Base-by-base conservation (phyloP, 1,140 invertebrate species). In the Eupristina koningsbergeri region DNA sequence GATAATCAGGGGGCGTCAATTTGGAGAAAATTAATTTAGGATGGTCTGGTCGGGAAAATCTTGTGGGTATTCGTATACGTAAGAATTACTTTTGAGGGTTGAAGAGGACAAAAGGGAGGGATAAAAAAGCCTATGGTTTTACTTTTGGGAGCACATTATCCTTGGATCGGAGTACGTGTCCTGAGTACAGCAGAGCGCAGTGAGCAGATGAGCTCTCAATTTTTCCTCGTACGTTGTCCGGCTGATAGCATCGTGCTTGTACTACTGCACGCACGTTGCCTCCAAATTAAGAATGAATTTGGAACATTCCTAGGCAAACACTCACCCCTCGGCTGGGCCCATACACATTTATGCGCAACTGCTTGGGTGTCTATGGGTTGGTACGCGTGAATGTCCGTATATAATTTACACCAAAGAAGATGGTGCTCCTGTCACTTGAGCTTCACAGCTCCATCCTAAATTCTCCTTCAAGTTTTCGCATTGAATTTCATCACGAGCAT, bases 11-110 rank as follows among this genome's bases (percentile, higher is more conserved):
- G n/a, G 34, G 36, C 64, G 34, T 67, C 64, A 71, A 80, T 80
- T 71, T 34, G 45, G 64, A 47, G 50, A 71, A 80, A 76, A 83
- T 85, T 80, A 86, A 81, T 71, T 63, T 63, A n/a, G 64, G 47
- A 76, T 74, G 22, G 67, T 41, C 19, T 41, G 36, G 39, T 8
- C n/a, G 34, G 39, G 41, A 71, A 31, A 81, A 34, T 1, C 47
- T 39, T 22, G 29, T 74, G 29, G n/a, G 29, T 34, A 26, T 74
- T 50, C 45, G n/a, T 50, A 26, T 74, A 74, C 45, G n/a, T 50
- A 50, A 50, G 45, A 50, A 71, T 71, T 26, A 26, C 39, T 41
- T n/a, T 50, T 7, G n/a, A 74, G 45, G 73, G 29, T 50, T 9
- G 22, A 50, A 50, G 61, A 41, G 79, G 13, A 22, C 22, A 47